Evolutionary conservation across 1,140 invertebrate genomes (phyloP).

Genomic region (Dicyema japonicum): DNA sequence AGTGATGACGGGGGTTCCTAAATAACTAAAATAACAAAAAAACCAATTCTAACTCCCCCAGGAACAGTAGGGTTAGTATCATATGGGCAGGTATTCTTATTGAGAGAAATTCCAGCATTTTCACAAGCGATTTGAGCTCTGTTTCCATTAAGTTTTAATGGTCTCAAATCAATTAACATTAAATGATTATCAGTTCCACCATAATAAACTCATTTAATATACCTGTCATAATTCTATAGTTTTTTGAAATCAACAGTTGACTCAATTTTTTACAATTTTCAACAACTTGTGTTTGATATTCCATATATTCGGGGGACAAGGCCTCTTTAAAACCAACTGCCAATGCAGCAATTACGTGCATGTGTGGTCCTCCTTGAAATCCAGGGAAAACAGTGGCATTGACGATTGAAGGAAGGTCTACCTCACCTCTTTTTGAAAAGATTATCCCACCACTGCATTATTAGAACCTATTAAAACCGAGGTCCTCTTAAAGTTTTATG

Average conservation of each 20-base stretch:
- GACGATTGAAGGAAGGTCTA: constrained; percentile 35
- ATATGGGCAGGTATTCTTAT: constrained; percentile 64
- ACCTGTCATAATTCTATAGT: constrained; percentile 25
- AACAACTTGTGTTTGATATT: constrained; percentile 49
- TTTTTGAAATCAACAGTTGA: constrained; percentile 12
- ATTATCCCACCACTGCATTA: constrained; percentile 13
- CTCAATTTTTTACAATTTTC: constrained; percentile 22
- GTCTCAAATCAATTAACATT: constrained; percentile 25
- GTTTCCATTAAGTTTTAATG: constrained; percentile 39
- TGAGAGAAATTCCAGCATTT: constrained; percentile 56
- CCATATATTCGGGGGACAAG: constrained; percentile 37
- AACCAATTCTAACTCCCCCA: constrained; percentile 26
- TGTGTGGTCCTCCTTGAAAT: constrained; percentile 64
- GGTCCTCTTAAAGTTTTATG: constrained; percentile 63
- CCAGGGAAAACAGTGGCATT: constrained; percentile 73
- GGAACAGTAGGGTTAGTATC: constrained; percentile 75
- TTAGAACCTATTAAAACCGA: no score
- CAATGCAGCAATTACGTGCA: constrained; percentile 51
- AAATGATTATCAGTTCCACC: constrained; percentile 4
- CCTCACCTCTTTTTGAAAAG: constrained; percentile 20
- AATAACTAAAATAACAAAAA: constrained; percentile 3
- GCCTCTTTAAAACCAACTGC: constrained; percentile 62
- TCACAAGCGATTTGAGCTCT: constrained; percentile 51
- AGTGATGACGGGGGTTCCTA: constrained; percentile 49
- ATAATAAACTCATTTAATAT: constrained; percentile 5